A percentile compares a stretch with the other conserved stretches of the same genome.
phyloP scores from a whole-genome alignment of 2,113 vertebrate species.

The Mobula hypostoma region DNA sequence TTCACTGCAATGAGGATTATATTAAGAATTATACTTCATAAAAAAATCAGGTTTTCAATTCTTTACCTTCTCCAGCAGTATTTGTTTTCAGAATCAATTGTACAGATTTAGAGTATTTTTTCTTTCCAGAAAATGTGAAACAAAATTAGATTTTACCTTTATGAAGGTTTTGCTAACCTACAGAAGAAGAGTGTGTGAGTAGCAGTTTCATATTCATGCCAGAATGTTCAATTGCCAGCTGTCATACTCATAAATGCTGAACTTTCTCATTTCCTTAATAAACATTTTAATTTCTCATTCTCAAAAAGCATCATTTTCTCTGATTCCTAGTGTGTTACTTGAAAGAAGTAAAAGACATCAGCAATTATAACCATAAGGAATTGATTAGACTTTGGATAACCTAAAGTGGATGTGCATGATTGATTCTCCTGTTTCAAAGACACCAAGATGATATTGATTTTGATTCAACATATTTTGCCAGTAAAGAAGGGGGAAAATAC shows the following conservation, averaged over 20 bases:
- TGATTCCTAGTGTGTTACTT: constrained; percentile 42
- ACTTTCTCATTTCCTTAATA: constrained; percentile 72
- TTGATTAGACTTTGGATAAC: constrained; percentile 34
- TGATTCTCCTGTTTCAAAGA: constrained; percentile 37
- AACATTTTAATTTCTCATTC: constrained; percentile 49
- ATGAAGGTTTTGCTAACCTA: constrained; percentile 38
- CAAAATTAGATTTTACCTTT: not conserved
- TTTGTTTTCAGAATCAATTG: not conserved
- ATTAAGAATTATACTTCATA: not conserved
- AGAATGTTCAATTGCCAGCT: constrained; percentile 70
- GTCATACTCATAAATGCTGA: constrained; percentile 73
- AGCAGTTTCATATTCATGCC: constrained; percentile 76
- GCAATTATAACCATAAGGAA: constrained; percentile 31
- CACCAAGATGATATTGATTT: constrained; percentile 35
- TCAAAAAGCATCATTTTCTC: constrained; percentile 40
- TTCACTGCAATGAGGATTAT: not conserved
- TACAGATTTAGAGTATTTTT: not conserved
- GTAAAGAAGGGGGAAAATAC: constrained; percentile 15
- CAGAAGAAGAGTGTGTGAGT: constrained; percentile 73
- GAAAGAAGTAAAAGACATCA: constrained; percentile 43
- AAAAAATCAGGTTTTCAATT: not conserved
- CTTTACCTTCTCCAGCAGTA: not conserved
- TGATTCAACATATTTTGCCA: constrained; percentile 11
- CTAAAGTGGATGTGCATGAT: constrained; percentile 29
- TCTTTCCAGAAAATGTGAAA: not conserved